phyloP scores from a whole-genome alignment of 2,113 vertebrate species.

The Clarias gariepinus region DNA sequence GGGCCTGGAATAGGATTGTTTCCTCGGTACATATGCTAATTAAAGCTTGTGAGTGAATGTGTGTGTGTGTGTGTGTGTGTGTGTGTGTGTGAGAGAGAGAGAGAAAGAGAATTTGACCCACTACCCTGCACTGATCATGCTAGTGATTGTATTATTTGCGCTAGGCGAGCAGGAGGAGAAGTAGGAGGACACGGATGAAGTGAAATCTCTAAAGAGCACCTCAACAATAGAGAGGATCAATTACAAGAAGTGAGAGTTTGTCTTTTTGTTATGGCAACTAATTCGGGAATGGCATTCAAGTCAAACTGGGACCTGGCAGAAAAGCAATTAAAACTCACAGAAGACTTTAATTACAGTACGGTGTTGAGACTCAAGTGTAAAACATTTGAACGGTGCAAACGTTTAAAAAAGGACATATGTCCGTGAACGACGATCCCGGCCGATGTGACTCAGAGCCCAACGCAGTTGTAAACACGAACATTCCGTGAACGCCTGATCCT shows the following conservation, averaged over 20 bases:
- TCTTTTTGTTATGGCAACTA: too few relatives aligned
- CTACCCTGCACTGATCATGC: constrained; percentile 16
- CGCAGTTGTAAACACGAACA: too few relatives aligned
- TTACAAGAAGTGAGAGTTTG: neutral
- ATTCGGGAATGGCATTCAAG: too few relatives aligned
- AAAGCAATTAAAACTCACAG: too few relatives aligned
- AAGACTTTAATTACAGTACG: too few relatives aligned
- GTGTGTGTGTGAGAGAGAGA: neutral
- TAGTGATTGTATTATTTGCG: constrained; percentile 40
- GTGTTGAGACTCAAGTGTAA: too few relatives aligned
- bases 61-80: neutral
- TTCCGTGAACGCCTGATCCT: too few relatives aligned
- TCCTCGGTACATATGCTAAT: neutral
- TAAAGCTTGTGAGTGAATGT: neutral
- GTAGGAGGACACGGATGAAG: constrained; percentile 42
- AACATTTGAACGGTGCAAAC: too few relatives aligned
- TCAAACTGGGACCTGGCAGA: too few relatives aligned
- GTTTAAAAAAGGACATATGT: too few relatives aligned
- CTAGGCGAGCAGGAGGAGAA: constrained; percentile 25
- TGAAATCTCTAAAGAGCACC: constrained; percentile 40
- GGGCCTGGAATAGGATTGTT: neutral
- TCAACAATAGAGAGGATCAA: constrained; percentile 20
- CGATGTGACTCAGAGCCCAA: too few relatives aligned
- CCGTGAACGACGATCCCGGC: too few relatives aligned
- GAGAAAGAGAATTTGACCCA: neutral